phyloP scores from a whole-genome alignment of 1,140 invertebrate genomes.

The Diorhabda sublineata region DNA sequence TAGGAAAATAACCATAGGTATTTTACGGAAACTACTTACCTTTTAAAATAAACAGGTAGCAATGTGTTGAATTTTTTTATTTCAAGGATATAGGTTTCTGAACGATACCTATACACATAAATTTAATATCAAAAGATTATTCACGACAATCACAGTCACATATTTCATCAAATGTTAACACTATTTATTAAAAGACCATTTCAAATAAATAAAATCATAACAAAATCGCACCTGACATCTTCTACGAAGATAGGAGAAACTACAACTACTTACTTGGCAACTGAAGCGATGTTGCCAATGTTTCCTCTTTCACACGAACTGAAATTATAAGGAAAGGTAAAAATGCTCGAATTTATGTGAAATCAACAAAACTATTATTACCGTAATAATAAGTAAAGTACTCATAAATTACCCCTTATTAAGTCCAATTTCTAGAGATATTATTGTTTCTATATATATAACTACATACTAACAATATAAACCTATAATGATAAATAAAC shows the following conservation, averaged over 20 bases:
- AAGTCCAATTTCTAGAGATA: no score
- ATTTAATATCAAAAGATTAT: background rate
- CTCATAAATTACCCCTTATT: no score
- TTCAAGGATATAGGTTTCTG: background rate
- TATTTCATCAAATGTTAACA: background rate
- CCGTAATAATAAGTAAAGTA: background rate
- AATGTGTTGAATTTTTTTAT: background rate
- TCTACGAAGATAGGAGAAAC: conserved; percentile 11
- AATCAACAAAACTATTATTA: background rate
- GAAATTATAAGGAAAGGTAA: no score
- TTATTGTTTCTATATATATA: no score
- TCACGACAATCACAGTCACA: background rate
- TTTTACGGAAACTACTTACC: conserved; percentile 1
- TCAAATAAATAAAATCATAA: conserved; percentile 11
- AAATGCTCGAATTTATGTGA: background rate
- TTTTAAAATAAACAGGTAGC: background rate
- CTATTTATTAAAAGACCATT: background rate
- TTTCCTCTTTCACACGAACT: background rate
- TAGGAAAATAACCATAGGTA: background rate
- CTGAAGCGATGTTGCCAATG: conserved; percentile 3
- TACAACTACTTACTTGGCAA: background rate
- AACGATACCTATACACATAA: background rate
- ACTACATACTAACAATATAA: no score
- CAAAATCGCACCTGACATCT: conserved; percentile 13
- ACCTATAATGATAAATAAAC: no score